Base-by-base conservation (phyloP, 2,888 invertebrate genomes). In the Clusia tigrina region DNA sequence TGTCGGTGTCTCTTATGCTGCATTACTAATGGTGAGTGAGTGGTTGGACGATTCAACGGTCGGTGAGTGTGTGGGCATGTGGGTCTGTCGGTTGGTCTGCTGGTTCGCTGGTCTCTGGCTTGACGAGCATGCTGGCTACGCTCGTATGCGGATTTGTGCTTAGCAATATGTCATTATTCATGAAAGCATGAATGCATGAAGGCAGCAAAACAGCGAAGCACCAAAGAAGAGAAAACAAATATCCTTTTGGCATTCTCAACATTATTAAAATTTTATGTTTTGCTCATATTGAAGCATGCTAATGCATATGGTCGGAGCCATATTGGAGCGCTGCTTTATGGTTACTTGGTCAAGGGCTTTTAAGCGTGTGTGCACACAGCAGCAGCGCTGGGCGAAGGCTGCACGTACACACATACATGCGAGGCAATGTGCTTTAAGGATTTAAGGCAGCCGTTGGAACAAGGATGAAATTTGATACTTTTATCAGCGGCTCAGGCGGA, bases 201-300 rank as follows among this genome's bases (percentile, higher is more conserved):
- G 72, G 74, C 76, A 74, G 74, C 48, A 48, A 48, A 48, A 42
- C 6, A 32, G 32, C 12, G 32, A 42, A 42, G 42, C n/a, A n/a
- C 3, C 42, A 48, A 48, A 48, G 22, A 48, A 48, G 48, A 48
- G 20, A 48, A 48, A 68, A 71, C 71, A 74, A 72, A 77, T 76
- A 77, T 76, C 77, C 74, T 77, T 76, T 74, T 76, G 75, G 77
- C 77, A 77, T 76, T 77, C 77, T 76, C 77, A 76, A 76, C 77
- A 76, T 76, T 76, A 76, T 76, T 76, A 76, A 76, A 76, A 77
- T 76, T 76, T 75, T 74, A 76, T 75, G 74, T 75, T 63, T 54
- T 53, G 61, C 64, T 54, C 54, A 38, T 58, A 52, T 59, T 58
- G 66, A 2, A 52, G 52, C 17, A 53, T 53, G 26, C 48, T 48